A percentile compares a stretch with the other conserved stretches of the same genome.
phyloP scores from a whole-genome alignment of 2,797 vertebrate genomes.

The Hafferia zeledoni region DNA sequence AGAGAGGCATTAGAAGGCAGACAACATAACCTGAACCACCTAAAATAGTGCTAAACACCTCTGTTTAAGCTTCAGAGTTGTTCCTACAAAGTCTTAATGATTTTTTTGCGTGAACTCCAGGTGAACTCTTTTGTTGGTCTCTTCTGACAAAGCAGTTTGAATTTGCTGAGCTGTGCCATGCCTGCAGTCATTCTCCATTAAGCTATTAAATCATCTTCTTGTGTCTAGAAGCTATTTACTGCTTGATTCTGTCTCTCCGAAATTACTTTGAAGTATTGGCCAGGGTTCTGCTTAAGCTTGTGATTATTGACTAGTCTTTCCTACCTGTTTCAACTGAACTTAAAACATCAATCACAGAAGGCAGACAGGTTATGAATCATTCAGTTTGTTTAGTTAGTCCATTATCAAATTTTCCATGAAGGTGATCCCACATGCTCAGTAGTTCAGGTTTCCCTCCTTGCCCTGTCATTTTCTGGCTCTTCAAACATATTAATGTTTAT shows the following conservation, averaged over 20 bases:
- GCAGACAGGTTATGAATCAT: background rate
- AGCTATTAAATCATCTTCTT: background rate
- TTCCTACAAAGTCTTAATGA: background rate
- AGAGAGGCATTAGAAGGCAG: background rate
- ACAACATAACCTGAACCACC: background rate
- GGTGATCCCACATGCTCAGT: background rate
- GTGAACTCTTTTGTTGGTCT: background rate
- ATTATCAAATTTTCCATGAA: background rate
- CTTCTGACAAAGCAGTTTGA: slow-evolving; percentile 6
- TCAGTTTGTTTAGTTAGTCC: background rate
- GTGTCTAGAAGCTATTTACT: background rate
- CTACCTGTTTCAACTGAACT: background rate
- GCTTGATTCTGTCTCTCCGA: background rate
- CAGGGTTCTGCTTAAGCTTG: background rate
- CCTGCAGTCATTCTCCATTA: background rate
- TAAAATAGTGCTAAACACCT: background rate
- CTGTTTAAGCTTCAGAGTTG: background rate
- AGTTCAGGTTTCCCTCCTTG: background rate
- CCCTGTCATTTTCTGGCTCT: background rate
- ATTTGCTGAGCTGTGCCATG: background rate
- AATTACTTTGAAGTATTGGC: slow-evolving; percentile 24
- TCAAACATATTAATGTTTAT: background rate
- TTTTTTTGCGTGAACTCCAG: background rate
- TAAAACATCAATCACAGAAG: background rate
- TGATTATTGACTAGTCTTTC: background rate